Percentiles rank a stretch among this genome's conserved stretches.
These are phyloP conservation scores for Apamea monoglypha DNA, from an alignment of 2,888 invertebrate genomes.

Conservation along the genomic window DNA sequence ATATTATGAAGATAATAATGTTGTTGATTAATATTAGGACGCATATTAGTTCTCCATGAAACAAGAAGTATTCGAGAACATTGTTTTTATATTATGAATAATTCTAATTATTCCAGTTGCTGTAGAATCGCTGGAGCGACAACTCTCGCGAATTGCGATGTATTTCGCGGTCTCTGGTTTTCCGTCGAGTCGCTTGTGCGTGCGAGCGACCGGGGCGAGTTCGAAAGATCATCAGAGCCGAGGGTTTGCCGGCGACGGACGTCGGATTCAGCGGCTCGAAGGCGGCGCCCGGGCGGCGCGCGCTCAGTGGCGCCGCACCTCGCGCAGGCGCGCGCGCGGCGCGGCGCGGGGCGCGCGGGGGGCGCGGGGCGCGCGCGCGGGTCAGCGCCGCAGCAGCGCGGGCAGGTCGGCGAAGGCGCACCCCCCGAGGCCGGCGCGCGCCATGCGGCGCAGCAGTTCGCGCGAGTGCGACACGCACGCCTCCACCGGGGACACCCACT, in stretches of 20 bases:
- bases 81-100: not conserved
- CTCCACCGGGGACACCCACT: conserved; percentile 97
- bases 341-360: conserved; percentile 2
- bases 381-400: conserved; percentile 93
- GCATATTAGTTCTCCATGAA: not conserved
- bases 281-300: not conserved
- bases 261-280: accelerated
- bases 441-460: conserved; percentile 97
- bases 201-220: too few species aligned
- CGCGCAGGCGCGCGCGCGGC: not conserved
- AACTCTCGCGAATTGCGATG: not conserved
- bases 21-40: conserved; percentile 10
- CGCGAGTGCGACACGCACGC: conserved; percentile 97
- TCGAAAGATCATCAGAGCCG: not conserved
- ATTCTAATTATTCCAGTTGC: not conserved
- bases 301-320: not conserved
- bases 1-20: conserved; percentile 18
- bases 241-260: too few species aligned
- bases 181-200: not conserved
- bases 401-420: conserved; percentile 98
- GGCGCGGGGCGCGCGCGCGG: conserved; percentile 22
- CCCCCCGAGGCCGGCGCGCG: conserved; percentile 96
- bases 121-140: not conserved
- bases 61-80: conserved; percentile 5
- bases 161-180: not conserved